Conservation (phyloP, 2,888 invertebrate species). For the Scrobipalpa atriplicella region DNA sequence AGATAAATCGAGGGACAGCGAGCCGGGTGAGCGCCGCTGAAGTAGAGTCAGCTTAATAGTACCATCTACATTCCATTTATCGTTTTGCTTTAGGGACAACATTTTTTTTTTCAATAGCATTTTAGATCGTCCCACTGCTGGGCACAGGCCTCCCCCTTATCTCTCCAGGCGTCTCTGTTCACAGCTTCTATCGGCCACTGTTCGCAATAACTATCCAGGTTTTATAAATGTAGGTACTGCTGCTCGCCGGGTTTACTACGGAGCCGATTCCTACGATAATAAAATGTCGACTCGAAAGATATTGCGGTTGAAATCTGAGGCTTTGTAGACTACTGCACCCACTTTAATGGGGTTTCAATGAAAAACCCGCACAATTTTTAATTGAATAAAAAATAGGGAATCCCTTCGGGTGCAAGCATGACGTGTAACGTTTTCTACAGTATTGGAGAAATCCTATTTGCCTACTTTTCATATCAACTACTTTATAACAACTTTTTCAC, state of each 20-base stretch:
- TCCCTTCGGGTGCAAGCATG: too few species aligned
- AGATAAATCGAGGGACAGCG: slow-evolving; percentile 52
- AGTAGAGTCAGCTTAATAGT: slow-evolving; percentile 47
- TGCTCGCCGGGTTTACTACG: slow-evolving; percentile 69
- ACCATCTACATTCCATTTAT: slow-evolving; percentile 56
- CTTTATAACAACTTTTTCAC: too few species aligned
- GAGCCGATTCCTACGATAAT: slow-evolving; percentile 74
- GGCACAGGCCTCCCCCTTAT: too few species aligned
- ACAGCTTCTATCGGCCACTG: too few species aligned
- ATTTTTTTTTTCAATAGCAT: too few species aligned
- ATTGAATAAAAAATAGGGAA: too few species aligned
- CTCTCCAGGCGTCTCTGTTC: too few species aligned
- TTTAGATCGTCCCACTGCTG: too few species aligned
- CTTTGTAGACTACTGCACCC: slow-evolving; percentile 59
- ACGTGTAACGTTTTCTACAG: neutral
- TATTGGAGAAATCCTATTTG: neutral
- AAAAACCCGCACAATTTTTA: slow-evolving; percentile 52
- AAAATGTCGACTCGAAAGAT: slow-evolving; percentile 78
- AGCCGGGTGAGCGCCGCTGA: slow-evolving; percentile 48
- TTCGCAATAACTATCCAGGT: slow-evolving; percentile 63
- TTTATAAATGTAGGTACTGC: slow-evolving; percentile 76
- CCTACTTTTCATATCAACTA: neutral
- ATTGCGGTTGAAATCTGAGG: slow-evolving; percentile 58
- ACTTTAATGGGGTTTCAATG: slow-evolving; percentile 60
- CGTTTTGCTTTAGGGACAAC: slow-evolving; percentile 53